Evolutionary conservation across 2,113 vertebrate genomes (phyloP), one percentile per base, ranked within the genome.

Genomic region (Otus sunia): DNA sequence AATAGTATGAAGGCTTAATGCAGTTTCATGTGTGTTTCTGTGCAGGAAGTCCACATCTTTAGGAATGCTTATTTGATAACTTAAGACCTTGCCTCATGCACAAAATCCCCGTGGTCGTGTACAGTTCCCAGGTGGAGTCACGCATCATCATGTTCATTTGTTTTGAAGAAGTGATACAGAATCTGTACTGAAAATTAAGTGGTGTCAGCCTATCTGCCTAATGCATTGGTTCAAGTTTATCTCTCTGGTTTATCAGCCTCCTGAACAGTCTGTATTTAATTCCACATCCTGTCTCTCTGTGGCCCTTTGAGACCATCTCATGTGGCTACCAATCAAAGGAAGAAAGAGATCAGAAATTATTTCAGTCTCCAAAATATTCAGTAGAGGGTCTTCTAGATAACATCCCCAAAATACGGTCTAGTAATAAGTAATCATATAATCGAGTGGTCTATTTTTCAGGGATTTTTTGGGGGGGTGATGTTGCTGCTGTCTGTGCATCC

Each of bases 21-120:
- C 32, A 14, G 43, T 69, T 88, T 45, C 26, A n/a, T 52, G 47
- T 10, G 27, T 37, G n/a, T 14, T 86, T 96, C 56, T 72, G 17
- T 49, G 43, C 5, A 10, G 49, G 39, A 72, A 68, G 37, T 9
- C 23, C 26, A 19, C 18, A 4, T 15, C 18, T 52, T 58, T 47
- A 34, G 84, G 76, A 41, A 36, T 45, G 53, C 26, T 79, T 37
- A 14, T 66, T 9, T 59, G 66, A 25, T 67, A 58, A 36, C 2
- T 69, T 16, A 49, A 74, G 32, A 50, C 22, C 8, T 78, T 78
- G 74, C 49, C 37, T 5, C 15, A 12, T 0, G 0, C 30, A 34
- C 17, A 32, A 15, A 83, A 34, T 30, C 26, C 49, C 58, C 36
- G 4, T 0, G 7, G 47, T 13, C 0, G 0, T 11, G 30, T 66